Percentiles rank a stretch among this genome's conserved stretches.
phyloP scores from a whole-genome alignment of 2,113 vertebrate genomes.

The Silurus glanis region DNA sequence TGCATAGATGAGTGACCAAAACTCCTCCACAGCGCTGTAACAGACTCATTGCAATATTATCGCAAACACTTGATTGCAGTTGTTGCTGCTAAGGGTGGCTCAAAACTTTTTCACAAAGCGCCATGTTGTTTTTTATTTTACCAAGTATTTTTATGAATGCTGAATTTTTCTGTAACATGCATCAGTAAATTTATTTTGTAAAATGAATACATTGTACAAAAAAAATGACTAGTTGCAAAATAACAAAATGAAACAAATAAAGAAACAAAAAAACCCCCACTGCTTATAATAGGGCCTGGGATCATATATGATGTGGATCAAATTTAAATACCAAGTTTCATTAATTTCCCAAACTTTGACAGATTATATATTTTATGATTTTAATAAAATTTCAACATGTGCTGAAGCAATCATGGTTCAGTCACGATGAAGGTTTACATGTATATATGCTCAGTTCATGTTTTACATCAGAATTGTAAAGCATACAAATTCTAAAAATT shows the following conservation, averaged over 20 bases:
- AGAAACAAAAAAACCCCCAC: too few relatives aligned
- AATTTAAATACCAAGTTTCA: not conserved
- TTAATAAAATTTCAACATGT: not conserved
- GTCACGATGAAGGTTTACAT: not conserved
- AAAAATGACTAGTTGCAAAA: not conserved
- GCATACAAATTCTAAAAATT: not conserved
- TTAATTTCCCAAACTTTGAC: not conserved
- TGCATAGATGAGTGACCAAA: too few relatives aligned
- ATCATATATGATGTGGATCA: not conserved
- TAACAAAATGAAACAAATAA: too few relatives aligned
- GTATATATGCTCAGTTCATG: not conserved
- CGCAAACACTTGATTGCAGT: too few relatives aligned
- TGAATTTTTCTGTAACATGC: not conserved
- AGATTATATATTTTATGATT: conserved; percentile 2
- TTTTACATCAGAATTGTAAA: not conserved
- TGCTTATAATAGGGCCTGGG: not conserved
- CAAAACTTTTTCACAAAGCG: too few relatives aligned
- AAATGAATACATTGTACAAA: not conserved
- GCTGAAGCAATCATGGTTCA: too few relatives aligned
- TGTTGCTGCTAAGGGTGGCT: too few relatives aligned
- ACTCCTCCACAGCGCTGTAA: too few relatives aligned
- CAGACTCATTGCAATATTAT: too few relatives aligned
- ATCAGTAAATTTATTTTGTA: not conserved
- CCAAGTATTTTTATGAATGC: not conserved
- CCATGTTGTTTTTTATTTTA: too few relatives aligned